Evolutionary conservation across 2,113 vertebrate species (phyloP).

Genomic region (Ictidomys tridecemlineatus): DNA sequence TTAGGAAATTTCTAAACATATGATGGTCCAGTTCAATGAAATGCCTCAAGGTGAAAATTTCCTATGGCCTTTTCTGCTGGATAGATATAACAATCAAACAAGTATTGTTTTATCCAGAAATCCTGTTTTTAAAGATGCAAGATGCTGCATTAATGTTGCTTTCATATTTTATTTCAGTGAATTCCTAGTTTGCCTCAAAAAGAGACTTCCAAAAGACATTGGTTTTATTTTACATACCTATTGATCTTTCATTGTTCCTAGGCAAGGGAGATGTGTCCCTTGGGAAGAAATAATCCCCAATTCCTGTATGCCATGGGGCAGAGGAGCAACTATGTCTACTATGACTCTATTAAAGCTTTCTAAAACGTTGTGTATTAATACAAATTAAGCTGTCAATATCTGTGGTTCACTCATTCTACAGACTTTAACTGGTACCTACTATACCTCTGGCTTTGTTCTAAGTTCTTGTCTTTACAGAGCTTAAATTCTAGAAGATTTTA

Average conservation of each 20-base stretch:
- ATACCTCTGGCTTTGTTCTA: neutral
- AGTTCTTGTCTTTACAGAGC: neutral
- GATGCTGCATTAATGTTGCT: neutral
- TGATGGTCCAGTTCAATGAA: neutral
- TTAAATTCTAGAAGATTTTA: neutral
- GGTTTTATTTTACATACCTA: neutral
- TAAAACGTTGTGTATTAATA: neutral
- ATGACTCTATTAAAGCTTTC: neutral
- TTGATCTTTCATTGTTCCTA: neutral
- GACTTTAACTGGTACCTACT: neutral
- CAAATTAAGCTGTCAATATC: neutral
- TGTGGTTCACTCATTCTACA: neutral
- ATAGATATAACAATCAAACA: too few relatives aligned
- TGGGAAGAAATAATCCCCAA: neutral
- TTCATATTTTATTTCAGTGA: neutral
- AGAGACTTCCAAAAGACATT: neutral
- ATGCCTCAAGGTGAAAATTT: neutral
- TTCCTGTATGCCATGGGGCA: neutral
- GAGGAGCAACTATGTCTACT: neutral
- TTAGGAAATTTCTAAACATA: neutral
- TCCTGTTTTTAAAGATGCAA: neutral
- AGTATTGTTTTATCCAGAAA: neutral
- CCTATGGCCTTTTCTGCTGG: accelerated
- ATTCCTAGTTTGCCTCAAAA: conserved; percentile 20
- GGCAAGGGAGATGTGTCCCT: neutral